Percentiles rank a stretch among this genome's conserved stretches.
Evolutionary conservation across 2,888 invertebrate genomes (phyloP).

Genomic region (Hydraecia micacea): DNA sequence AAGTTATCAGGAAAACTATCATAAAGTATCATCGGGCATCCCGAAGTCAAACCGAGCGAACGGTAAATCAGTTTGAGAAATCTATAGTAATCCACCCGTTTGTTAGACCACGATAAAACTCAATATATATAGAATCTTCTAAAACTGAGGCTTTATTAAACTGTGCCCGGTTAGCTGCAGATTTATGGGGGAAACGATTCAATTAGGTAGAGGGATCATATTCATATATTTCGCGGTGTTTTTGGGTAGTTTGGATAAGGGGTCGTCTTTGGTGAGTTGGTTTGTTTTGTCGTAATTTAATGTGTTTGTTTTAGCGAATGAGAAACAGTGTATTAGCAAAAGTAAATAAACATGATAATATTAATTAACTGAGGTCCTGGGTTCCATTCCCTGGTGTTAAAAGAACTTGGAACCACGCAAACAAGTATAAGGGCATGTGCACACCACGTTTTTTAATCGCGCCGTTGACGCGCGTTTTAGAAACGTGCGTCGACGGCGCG

Average conservation of each 20-base stretch:
- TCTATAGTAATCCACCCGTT: slow-evolving; percentile 69
- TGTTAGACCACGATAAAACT: slow-evolving; percentile 75
- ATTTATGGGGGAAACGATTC: slow-evolving; percentile 74
- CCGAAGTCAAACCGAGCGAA: slow-evolving; percentile 45
- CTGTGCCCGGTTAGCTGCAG: slow-evolving; percentile 59
- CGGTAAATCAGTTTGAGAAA: slow-evolving; percentile 65
- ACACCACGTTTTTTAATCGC: too few species aligned
- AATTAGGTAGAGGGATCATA: slow-evolving; percentile 73
- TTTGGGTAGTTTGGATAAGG: slow-evolving; percentile 30
- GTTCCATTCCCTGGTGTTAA: too few species aligned
- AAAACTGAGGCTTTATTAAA: slow-evolving; percentile 76
- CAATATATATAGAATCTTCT: slow-evolving; percentile 78
- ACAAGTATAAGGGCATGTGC: too few species aligned
- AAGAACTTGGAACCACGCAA: too few species aligned
- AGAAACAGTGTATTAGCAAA: background rate
- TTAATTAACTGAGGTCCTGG: too few species aligned
- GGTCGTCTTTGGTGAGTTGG: background rate
- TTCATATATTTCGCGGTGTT: slow-evolving; percentile 66
- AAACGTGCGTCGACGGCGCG: too few species aligned
- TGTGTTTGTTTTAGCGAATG: background rate
- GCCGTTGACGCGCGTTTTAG: too few species aligned
- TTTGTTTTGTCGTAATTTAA: background rate
- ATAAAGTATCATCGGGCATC: slow-evolving; percentile 60
- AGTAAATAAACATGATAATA: background rate
- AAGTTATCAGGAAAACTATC: slow-evolving; percentile 62